phyloP scores from a whole-genome alignment of 2,113 vertebrate genomes.

The Rhabdornis inornatus region DNA sequence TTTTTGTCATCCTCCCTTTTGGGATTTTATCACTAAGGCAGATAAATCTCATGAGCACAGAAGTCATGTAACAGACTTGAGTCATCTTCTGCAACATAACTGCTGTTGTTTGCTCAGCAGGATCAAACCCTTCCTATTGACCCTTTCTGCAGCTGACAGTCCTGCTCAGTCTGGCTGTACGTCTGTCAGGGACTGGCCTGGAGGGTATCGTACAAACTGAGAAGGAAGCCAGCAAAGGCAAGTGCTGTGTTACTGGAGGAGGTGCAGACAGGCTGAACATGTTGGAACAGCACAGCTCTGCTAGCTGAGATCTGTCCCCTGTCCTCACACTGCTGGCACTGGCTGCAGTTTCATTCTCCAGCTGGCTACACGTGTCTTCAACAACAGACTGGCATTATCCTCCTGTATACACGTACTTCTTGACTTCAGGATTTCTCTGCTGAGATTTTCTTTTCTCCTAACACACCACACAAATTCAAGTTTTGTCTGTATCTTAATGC shows the following conservation, averaged over 20 bases:
- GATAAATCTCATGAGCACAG: background rate
- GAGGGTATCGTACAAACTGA: background rate
- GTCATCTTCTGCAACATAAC: background rate
- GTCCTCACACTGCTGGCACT: slow-evolving; percentile 6
- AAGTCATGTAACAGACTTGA: background rate
- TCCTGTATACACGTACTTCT: background rate
- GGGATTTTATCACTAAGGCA: background rate
- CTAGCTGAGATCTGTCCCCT: slow-evolving; percentile 25
- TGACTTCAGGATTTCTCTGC: background rate
- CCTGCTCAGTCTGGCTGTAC: background rate
- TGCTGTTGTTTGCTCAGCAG: background rate
- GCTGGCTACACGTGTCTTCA: background rate
- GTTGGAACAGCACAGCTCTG: background rate
- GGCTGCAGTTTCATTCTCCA: background rate
- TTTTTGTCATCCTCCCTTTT: background rate
- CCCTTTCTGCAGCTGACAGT: background rate
- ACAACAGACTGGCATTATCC: background rate
- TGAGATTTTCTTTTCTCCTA: background rate
- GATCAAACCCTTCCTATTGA: background rate
- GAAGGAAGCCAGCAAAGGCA: background rate
- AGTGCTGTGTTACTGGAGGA: background rate
- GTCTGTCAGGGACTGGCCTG: background rate
- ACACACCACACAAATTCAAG: background rate
- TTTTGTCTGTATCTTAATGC: background rate
- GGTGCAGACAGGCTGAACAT: background rate